Percentiles rank a stretch among this genome's conserved stretches.
These are phyloP conservation scores for Aeoliscus strigatus DNA, from an alignment of 2,797 vertebrate species.

Conservation along the genomic window DNA sequence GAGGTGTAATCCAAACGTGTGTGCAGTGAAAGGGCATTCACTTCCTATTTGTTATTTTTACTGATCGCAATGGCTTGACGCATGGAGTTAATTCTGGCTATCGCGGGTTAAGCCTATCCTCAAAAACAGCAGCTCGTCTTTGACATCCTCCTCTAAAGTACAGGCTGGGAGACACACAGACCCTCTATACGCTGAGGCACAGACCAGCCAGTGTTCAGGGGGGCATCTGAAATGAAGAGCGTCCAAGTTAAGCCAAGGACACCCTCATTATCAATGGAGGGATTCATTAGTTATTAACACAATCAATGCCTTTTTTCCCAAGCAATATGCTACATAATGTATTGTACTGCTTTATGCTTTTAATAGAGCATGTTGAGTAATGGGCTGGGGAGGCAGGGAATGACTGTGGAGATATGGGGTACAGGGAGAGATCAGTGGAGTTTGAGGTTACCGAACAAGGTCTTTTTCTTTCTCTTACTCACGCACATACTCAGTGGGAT, in stretches of 20 bases:
- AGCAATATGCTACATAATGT: constrained; percentile 60
- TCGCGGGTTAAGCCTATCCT: constrained; percentile 51
- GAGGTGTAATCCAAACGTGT: constrained; percentile 40
- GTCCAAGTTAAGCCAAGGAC: constrained; percentile 63
- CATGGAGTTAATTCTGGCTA: constrained; percentile 57
- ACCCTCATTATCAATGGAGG: constrained; percentile 64
- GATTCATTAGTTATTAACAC: constrained; percentile 74
- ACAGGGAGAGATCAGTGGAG: constrained; percentile 45
- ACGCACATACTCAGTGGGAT: constrained; percentile 39
- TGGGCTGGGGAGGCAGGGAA: constrained; percentile 49
- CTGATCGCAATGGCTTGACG: constrained; percentile 37
- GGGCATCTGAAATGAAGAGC: constrained; percentile 37
- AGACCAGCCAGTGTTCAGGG: constrained; percentile 54
- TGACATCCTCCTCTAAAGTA: constrained; percentile 40
- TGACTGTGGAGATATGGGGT: constrained; percentile 59
- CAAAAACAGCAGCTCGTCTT: constrained; percentile 60
- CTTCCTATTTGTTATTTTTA: constrained; percentile 63
- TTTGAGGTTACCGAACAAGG: constrained; percentile 66
- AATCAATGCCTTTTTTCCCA: constrained; percentile 68
- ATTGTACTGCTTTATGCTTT: constrained; percentile 61
- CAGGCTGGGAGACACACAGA: constrained; percentile 57
- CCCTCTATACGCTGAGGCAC: constrained; percentile 58
- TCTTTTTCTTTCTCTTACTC: constrained; percentile 50
- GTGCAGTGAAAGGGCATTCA: constrained; percentile 54
- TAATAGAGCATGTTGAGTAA: constrained; percentile 66